phyloP scores from a whole-genome alignment of 2,888 invertebrate species.

The Dorcus hopei region DNA sequence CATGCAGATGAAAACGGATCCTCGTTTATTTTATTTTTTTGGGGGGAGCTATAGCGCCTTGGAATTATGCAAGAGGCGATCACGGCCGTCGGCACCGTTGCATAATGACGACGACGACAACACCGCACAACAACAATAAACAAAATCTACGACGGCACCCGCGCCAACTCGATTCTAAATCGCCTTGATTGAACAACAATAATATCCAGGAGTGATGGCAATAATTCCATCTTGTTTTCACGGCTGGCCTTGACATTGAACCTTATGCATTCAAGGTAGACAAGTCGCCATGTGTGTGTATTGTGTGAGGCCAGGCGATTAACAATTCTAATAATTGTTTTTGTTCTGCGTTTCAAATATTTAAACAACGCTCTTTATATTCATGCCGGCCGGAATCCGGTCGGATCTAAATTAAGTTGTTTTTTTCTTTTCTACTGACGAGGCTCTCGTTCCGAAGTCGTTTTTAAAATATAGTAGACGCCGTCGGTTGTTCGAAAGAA shows the following conservation, averaged over 20 bases:
- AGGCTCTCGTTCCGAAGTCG: too few species aligned
- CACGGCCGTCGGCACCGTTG: too few species aligned
- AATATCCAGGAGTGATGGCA: background rate
- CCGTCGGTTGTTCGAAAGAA: too few species aligned
- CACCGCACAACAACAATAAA: background rate
- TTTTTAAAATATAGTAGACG: too few species aligned
- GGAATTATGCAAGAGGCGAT: too few species aligned
- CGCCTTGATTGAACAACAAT: slow-evolving; percentile 8
- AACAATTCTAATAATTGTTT: slow-evolving; percentile 10
- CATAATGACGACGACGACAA: too few species aligned
- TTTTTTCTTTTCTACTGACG: too few species aligned
- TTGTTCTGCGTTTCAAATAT: slow-evolving; percentile 10
- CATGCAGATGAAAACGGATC: too few species aligned
- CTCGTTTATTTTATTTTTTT: too few species aligned
- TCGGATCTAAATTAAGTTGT: too few species aligned
- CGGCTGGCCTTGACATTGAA: slow-evolving; percentile 22
- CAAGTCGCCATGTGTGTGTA: slow-evolving; percentile 5
- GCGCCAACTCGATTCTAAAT: slow-evolving; percentile 2
- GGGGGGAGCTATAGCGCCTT: too few species aligned
- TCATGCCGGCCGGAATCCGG: too few species aligned
- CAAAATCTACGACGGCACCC: background rate
- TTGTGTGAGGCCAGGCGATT: slow-evolving; percentile 17
- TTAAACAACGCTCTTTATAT: background rate
- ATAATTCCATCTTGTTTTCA: slow-evolving; percentile 11
- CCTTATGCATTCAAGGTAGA: slow-evolving; percentile 21